Conservation (phyloP, 2,888 invertebrate species). For the Acanthosepion pharaonis region DNA sequence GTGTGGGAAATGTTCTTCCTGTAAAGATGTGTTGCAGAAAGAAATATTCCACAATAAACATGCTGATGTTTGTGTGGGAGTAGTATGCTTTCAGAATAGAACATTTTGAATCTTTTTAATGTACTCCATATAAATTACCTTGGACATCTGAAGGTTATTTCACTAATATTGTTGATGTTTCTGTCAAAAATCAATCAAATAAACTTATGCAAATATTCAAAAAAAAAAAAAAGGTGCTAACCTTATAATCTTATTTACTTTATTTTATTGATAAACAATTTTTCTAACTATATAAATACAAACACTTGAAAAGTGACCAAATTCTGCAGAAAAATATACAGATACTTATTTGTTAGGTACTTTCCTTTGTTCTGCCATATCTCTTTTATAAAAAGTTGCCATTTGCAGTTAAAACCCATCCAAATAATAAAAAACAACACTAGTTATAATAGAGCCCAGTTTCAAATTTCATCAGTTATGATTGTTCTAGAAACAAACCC, state of each 20-base stretch:
- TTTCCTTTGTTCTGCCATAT: too few species aligned
- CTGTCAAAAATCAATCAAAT: conserved; percentile 16
- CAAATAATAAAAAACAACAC: too few species aligned
- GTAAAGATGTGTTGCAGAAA: neutral
- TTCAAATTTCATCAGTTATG: neutral
- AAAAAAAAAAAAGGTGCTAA: neutral
- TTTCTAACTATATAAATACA: too few species aligned
- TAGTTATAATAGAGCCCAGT: neutral
- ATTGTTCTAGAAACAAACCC: neutral
- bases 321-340: too few species aligned
- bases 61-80: neutral
- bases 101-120: neutral
- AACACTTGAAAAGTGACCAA: too few species aligned
- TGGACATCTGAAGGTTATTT: conserved; percentile 10
- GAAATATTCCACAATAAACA: neutral
- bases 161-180: neutral
- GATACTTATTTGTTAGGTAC: too few species aligned
- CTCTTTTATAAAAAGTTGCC: too few species aligned
- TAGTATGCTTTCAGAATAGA: neutral
- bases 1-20: neutral
- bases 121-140: conserved; percentile 33
- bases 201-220: neutral
- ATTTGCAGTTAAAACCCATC: too few species aligned
- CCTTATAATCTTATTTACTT: neutral
- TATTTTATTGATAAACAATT: neutral